Evolutionary conservation across 2,888 invertebrate genomes (phyloP), one percentile per base, ranked within the genome.

Genomic region (Carcina quercana): DNA sequence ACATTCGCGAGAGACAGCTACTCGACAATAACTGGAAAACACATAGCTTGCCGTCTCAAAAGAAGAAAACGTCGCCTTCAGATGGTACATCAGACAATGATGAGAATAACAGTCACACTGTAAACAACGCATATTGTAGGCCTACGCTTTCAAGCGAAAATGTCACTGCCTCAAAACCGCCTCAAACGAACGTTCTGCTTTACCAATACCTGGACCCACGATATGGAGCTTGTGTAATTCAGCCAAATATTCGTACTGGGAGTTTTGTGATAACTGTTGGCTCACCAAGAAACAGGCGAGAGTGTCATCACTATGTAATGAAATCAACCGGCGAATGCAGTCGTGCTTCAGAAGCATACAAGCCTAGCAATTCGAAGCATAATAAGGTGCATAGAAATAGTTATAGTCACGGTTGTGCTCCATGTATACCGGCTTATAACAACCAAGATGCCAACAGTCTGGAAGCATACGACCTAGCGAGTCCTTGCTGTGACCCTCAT

Each of bases 1-100:
- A 91, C 48, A 76, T 94, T 32, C 86, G 92, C 3, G 96, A 96
- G 66, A 87, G 93, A 32, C 94, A 95, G 58, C 86, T 96, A 7
- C 80, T 93, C 25, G 92, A 94, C 74, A 90, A 92, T 13, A 93
- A 94, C 65, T 94, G 94, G 94, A 95, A 94, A 74, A 95, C 94
- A 0, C 95, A 94, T 63, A 94, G 94, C 60, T 74, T 95, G 43
- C 95, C 95, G 8, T 94, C 94, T 1, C 87, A 94, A 38, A 94
- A 94, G 63, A 91, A 93, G 73, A 89, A 91, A 33, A 86, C 87
- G 1, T 89, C 90, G 2, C 82, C 83, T 2, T 60, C 78, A 1
- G 82, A 83, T 32, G 61, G 71, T 1, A 73, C 58, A 26, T 83
- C 82, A 1, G 83, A 79, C 35, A 64, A 61, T 3, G 85, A 85